Base-by-base conservation (phyloP, 2,888 invertebrate species). In the Mayetiola destructor region DNA sequence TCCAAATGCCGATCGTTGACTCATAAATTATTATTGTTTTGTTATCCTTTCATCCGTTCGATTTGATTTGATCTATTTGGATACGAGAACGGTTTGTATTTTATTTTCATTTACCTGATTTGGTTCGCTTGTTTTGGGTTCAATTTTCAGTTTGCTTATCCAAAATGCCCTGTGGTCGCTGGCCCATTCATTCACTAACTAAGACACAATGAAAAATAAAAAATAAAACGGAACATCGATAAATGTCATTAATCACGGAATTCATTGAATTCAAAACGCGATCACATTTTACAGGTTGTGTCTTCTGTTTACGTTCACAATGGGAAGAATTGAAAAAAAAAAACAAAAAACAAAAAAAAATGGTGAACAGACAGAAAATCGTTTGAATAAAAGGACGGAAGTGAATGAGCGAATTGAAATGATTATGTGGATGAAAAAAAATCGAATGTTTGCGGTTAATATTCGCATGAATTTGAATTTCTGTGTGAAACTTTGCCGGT, bases 191-290 rank as follows among this genome's bases (percentile, higher is more conserved):
- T 39, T 39, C 16, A 36, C n/a, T 36, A 5, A 18, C 3, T 18
- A 18, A 2, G 18, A 16, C 16, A 18, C 5, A 16, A 2, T 18
- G 18, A n/a, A 39, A 20, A 36, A 12, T n/a, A 36, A 10, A 39
- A 4, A 10, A 8, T n/a, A 39, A 18, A 12, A 39, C 16, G 18
- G 20, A 39, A 39, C 6, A 27, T 48, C 9, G 27, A n/a, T 48
- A 48, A 48, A 48, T 48, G 48, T 48, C 48, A 48, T 27, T 27
- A 48, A 48, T 48, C 42, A 42, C 23, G 42, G 14, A 42, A 42
- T 42, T 42, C 42, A 42, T 2, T 21, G 12, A 42, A 48, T 48
- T 27, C 48, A 48, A 4, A n/a, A 2, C 2, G 16, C 3, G 14
- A 12, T 36, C n/a, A n/a, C 36, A 9, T 32, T 32, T 9, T 9